phyloP scores from a whole-genome alignment of 1,140 invertebrate genomes.

The Diplogasteroides magnus region DNA sequence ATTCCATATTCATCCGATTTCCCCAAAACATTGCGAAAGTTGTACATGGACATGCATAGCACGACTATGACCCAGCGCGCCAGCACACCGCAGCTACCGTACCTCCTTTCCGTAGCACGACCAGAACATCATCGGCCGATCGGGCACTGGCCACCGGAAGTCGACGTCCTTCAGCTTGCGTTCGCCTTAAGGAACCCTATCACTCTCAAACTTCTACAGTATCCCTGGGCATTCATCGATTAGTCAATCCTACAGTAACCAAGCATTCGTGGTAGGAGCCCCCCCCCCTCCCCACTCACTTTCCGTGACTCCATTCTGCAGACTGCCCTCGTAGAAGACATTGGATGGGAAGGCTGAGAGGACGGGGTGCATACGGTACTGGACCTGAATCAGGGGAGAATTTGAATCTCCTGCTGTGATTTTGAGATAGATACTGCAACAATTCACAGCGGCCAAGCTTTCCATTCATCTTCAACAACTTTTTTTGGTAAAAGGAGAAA shows the following conservation, averaged over 20 bases:
- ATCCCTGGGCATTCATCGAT: too few species aligned
- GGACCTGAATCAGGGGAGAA: constrained; percentile 63
- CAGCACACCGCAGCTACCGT: too few species aligned
- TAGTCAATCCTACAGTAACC: too few species aligned
- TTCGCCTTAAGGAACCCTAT: constrained; percentile 66
- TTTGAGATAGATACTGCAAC: not conserved
- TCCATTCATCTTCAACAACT: too few species aligned
- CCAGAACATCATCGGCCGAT: constrained; percentile 98
- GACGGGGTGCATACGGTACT: constrained; percentile 95
- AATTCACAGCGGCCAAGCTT: too few species aligned
- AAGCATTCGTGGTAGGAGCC: too few species aligned
- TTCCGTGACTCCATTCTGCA: constrained; percentile 95
- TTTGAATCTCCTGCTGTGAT: too few species aligned
- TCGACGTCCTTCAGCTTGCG: constrained; percentile 81
- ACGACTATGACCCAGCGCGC: too few species aligned
- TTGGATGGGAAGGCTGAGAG: constrained; percentile 95
- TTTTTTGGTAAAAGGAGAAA: too few species aligned
- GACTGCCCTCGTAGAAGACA: constrained; percentile 96
- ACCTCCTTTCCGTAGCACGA: constrained; percentile 84
- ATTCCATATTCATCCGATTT: too few species aligned
- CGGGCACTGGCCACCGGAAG: constrained; percentile 92
- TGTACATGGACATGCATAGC: too few species aligned
- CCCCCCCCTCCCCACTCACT: constrained; percentile 57
- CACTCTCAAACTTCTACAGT: not conserved
- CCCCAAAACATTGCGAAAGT: too few species aligned